Evolutionary conservation across 92 coral and sea anemone species (phyloP).

Genomic region (Ricordea florida): DNA sequence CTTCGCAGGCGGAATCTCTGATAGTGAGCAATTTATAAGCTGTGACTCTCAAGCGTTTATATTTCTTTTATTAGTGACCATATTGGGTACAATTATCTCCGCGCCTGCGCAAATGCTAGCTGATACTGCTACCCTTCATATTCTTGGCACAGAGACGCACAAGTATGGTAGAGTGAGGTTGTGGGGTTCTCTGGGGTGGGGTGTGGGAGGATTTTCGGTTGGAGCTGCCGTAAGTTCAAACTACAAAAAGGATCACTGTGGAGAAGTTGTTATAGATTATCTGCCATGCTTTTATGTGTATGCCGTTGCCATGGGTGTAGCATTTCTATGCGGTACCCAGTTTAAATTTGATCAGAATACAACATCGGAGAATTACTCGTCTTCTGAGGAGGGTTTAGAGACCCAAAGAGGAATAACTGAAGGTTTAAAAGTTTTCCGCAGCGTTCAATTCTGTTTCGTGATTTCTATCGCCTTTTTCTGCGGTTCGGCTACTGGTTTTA

Average conservation of each 20-base stretch:
- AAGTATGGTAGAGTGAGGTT: slow-evolving; percentile 89
- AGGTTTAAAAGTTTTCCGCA: slow-evolving; percentile 70
- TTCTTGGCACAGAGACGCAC: slow-evolving; percentile 80
- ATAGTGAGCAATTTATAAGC: slow-evolving; percentile 8
- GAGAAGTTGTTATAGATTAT: slow-evolving; percentile 77
- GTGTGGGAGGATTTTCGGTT: slow-evolving; percentile 90
- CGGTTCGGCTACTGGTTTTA: slow-evolving; percentile 98
- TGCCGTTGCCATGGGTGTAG: slow-evolving; percentile 76
- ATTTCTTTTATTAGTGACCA: slow-evolving; percentile 76
- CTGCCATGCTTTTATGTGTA: slow-evolving; percentile 86
- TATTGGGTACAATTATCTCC: slow-evolving; percentile 83
- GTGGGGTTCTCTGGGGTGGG: slow-evolving; percentile 99
- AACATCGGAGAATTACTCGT: background rate
- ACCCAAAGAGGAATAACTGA: slow-evolving; percentile 19
- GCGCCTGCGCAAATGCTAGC: slow-evolving; percentile 94
- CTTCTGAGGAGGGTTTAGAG: background rate
- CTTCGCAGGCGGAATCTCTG: background rate
- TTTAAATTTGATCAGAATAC: slow-evolving; percentile 61
- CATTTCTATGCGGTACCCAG: slow-evolving; percentile 83
- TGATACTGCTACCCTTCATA: slow-evolving; percentile 89
- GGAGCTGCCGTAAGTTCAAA: slow-evolving; percentile 91
- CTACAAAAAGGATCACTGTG: slow-evolving; percentile 64
- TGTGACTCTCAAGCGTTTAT: slow-evolving; percentile 69
- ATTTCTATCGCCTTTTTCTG: slow-evolving; percentile 91
- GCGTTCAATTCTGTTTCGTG: slow-evolving; percentile 81